Percentiles rank a stretch among this genome's conserved stretches.
Evolutionary conservation across 2,113 vertebrate species (phyloP).

Genomic region (Tor tambroides): DNA sequence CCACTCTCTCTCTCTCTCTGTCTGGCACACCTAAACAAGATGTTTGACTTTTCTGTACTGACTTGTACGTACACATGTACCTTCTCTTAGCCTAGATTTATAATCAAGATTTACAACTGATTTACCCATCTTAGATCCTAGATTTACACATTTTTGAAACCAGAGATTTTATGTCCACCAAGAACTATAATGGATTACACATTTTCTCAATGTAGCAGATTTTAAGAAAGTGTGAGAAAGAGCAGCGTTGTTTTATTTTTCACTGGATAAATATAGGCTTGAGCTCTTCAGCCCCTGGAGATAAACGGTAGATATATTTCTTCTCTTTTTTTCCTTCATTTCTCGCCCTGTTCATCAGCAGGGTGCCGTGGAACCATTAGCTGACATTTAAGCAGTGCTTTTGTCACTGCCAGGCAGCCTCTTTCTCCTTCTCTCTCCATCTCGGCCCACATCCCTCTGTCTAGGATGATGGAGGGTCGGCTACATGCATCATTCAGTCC

Average conservation of each 20-base stretch:
- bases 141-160: conserved; percentile 45
- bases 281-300: conserved; percentile 60
- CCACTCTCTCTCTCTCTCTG: too few relatives aligned
- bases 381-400: conserved; percentile 63
- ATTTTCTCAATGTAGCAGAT: conserved; percentile 33
- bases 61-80: not conserved
- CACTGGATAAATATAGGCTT: conserved; percentile 51
- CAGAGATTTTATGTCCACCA: conserved; percentile 55
- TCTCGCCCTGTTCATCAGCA: conserved; percentile 71
- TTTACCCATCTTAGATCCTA: conserved; percentile 18
- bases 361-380: conserved; percentile 50
- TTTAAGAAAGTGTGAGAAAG: conserved; percentile 56
- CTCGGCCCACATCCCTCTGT: conserved; percentile 80
- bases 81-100: not conserved
- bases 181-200: conserved; percentile 54
- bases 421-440: conserved; percentile 67
- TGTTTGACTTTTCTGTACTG: not conserved
- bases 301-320: conserved; percentile 46
- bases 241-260: conserved; percentile 51
- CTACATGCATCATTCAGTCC: conserved; percentile 85
- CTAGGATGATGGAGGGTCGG: conserved; percentile 84
- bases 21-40: too few relatives aligned
- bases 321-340: conserved; percentile 26
- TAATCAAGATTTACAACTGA: not conserved
- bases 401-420: conserved; percentile 69